phyloP scores from a whole-genome alignment of 2,888 invertebrate species.

The Glaucopsyche alexis region DNA sequence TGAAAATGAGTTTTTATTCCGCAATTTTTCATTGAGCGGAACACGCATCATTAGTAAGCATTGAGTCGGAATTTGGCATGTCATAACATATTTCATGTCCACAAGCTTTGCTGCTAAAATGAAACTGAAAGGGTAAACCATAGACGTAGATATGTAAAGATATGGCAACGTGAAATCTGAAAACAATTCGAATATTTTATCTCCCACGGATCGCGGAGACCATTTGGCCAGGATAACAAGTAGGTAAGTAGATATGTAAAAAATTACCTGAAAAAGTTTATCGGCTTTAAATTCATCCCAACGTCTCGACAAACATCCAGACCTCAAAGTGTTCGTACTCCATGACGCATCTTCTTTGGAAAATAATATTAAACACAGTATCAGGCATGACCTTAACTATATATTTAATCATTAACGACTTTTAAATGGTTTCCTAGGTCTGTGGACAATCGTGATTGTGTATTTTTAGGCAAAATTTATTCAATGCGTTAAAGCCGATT shows the following conservation, averaged over 20 bases:
- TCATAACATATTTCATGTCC: conserved; percentile 4
- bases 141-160: neutral
- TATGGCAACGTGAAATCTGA: neutral
- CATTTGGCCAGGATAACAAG: too few species aligned
- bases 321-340: too few species aligned
- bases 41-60: neutral
- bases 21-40: neutral
- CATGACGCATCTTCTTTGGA: too few species aligned
- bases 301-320: too few species aligned
- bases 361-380: too few species aligned
- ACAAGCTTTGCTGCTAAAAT: neutral
- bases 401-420: neutral
- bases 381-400: too few species aligned
- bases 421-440: neutral
- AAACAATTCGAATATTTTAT: neutral
- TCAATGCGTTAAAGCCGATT: neutral
- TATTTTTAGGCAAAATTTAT: neutral
- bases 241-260: too few species aligned
- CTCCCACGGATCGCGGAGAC: too few species aligned
- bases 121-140: neutral
- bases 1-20: neutral
- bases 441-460: neutral
- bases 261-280: too few species aligned
- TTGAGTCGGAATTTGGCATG: neutral
- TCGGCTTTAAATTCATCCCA: too few species aligned